Conservation (phyloP, 1,140 invertebrate species). For the Drosophila bocqueti region DNA sequence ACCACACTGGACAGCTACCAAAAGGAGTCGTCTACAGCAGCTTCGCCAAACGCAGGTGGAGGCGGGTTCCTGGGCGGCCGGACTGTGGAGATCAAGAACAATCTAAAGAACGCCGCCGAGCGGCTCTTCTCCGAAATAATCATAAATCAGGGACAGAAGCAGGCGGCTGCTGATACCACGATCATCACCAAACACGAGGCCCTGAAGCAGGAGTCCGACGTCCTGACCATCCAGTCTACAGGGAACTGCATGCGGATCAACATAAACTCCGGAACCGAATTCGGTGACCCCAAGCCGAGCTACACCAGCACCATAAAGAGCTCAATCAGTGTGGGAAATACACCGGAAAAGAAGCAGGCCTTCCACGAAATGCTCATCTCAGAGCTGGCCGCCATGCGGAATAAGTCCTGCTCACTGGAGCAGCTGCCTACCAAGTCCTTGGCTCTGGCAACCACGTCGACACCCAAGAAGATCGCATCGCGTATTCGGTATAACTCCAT, state of each 20-base stretch:
- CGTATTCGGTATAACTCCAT: conserved; percentile 75
- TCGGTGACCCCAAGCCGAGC: conserved; percentile 3
- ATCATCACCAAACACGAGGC: conserved; percentile 82
- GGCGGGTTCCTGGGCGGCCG: conserved; percentile 61
- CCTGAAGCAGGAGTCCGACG: conserved; percentile 62
- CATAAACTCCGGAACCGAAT: conserved; percentile 22
- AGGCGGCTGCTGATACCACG: conserved; percentile 54
- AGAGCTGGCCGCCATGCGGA: conserved; percentile 83
- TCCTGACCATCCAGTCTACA: conserved; percentile 29
- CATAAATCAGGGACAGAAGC: conserved; percentile 75
- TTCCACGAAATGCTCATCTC: conserved; percentile 85
- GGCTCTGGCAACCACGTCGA: conserved; percentile 12
- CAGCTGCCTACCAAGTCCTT: conserved; percentile 68
- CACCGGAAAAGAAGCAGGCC: conserved; percentile 81
- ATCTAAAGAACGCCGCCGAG: conserved; percentile 82
- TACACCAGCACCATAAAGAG: conserved; percentile 54
- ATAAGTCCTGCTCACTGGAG: conserved; percentile 75
- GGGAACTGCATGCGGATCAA: conserved; percentile 52
- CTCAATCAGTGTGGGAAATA: conserved; percentile 61
- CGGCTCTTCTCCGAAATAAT: conserved; percentile 84
- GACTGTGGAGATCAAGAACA: conserved; percentile 81
- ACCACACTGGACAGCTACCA: conserved; percentile 72
- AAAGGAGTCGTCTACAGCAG: conserved; percentile 2
- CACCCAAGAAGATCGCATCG: conserved; percentile 48
- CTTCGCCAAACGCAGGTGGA: conserved; percentile 23